Conservation (phyloP, 2,113 vertebrate genomes). For the Cephalopterus ornatus region DNA sequence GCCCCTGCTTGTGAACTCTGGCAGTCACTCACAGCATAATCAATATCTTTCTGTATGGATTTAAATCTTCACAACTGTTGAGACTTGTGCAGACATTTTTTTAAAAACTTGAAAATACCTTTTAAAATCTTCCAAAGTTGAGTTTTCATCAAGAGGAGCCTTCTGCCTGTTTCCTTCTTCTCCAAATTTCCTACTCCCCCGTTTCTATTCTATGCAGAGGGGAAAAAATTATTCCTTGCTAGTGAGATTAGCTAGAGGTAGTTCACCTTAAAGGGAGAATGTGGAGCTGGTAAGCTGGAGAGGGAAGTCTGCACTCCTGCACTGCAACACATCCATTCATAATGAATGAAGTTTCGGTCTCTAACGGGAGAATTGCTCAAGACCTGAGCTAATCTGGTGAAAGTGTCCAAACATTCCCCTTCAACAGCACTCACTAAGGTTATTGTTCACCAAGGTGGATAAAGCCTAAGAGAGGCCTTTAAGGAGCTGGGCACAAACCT, state of each 20-base stretch:
- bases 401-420: constrained; percentile 21
- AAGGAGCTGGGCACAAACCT: constrained; percentile 67
- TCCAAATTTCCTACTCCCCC: not conserved
- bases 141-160: not conserved
- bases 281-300: not conserved
- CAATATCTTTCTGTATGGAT: not conserved
- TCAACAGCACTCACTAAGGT: constrained; percentile 20
- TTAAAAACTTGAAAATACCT: not conserved
- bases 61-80: not conserved
- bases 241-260: not conserved
- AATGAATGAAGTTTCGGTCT: not conserved
- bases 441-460: constrained; percentile 49
- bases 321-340: not conserved
- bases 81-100: not conserved
- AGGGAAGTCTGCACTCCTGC: not conserved
- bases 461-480: constrained; percentile 29
- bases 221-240: not conserved
- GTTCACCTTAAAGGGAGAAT: not conserved
- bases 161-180: not conserved
- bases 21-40: not conserved
- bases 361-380: not conserved
- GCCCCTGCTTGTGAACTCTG: not conserved
- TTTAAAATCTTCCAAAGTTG: not conserved
- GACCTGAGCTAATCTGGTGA: not conserved
- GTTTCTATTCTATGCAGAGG: not conserved